Evolutionary conservation across 2,113 vertebrate species (phyloP).

Genomic region (Girardinichthys multiradiatus): DNA sequence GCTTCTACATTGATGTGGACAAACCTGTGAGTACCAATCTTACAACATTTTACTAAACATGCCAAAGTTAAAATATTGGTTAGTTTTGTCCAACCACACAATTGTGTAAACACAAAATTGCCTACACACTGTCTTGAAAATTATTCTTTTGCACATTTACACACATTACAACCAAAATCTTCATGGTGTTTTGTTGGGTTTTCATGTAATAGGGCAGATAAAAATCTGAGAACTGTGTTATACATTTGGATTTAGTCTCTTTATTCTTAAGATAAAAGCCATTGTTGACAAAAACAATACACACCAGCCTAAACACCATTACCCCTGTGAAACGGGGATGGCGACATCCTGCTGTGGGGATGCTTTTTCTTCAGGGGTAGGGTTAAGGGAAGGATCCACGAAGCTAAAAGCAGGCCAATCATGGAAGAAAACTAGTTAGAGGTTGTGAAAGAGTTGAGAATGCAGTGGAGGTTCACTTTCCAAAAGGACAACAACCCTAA

Average conservation of each 20-base stretch:
- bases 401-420: too few relatives aligned
- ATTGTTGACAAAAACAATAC: too few relatives aligned
- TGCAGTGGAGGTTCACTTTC: too few relatives aligned
- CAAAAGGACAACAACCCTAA: too few relatives aligned
- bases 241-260: neutral
- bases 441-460: too few relatives aligned
- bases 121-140: neutral
- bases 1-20: constrained; percentile 81
- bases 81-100: neutral
- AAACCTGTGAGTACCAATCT: constrained; percentile 76
- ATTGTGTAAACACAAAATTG: neutral
- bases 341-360: too few relatives aligned
- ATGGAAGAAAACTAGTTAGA: too few relatives aligned
- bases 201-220: neutral
- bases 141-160: neutral
- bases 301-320: too few relatives aligned
- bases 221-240: neutral
- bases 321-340: too few relatives aligned
- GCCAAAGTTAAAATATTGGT: neutral
- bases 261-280: neutral
- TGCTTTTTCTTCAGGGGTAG: too few relatives aligned
- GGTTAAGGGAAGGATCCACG: too few relatives aligned
- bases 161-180: neutral
- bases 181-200: neutral
- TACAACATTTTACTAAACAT: neutral